These are phyloP conservation scores for Furcula furcula DNA, from an alignment of 2,888 invertebrate species.

Conservation along the genomic window DNA sequence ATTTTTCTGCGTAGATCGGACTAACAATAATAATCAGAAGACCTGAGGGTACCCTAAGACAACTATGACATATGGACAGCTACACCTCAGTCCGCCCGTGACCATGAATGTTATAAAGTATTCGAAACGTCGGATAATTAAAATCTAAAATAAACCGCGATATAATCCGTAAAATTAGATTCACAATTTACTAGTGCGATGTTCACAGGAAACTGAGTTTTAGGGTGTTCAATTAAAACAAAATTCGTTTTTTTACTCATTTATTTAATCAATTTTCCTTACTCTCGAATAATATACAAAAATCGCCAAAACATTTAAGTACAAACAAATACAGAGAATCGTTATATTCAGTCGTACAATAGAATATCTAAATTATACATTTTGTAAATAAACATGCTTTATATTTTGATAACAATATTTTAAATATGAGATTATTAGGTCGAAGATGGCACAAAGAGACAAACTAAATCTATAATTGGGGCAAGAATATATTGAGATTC, in stretches of 20 bases:
- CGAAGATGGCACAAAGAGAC: slow-evolving; percentile 31
- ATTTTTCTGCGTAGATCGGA: too few species aligned
- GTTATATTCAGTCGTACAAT: slow-evolving; percentile 63
- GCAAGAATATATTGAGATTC: slow-evolving; percentile 18
- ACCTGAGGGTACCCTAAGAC: too few species aligned
- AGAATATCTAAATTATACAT: slow-evolving; percentile 31
- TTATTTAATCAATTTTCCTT: slow-evolving; percentile 29
- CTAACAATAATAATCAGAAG: too few species aligned
- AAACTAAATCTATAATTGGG: slow-evolving; percentile 23
- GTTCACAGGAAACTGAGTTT: too few species aligned
- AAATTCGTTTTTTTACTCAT: slow-evolving; percentile 30
- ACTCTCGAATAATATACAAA: slow-evolving; percentile 44
- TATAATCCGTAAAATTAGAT: too few species aligned
- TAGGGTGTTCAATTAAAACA: slow-evolving; percentile 14
- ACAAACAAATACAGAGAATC: slow-evolving; percentile 63
- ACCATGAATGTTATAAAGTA: too few species aligned
- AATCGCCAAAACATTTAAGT: slow-evolving; percentile 62
- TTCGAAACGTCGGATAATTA: too few species aligned
- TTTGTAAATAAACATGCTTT: slow-evolving; percentile 30
- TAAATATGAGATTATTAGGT: slow-evolving; percentile 27
- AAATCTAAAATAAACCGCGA: too few species aligned
- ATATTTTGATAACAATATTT: slow-evolving; percentile 24
- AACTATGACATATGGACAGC: too few species aligned
- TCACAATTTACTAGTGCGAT: too few species aligned
- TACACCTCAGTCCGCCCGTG: too few species aligned